These are phyloP conservation scores for Steromphala cineraria DNA, from an alignment of 2,888 invertebrate genomes.

Conservation along the genomic window DNA sequence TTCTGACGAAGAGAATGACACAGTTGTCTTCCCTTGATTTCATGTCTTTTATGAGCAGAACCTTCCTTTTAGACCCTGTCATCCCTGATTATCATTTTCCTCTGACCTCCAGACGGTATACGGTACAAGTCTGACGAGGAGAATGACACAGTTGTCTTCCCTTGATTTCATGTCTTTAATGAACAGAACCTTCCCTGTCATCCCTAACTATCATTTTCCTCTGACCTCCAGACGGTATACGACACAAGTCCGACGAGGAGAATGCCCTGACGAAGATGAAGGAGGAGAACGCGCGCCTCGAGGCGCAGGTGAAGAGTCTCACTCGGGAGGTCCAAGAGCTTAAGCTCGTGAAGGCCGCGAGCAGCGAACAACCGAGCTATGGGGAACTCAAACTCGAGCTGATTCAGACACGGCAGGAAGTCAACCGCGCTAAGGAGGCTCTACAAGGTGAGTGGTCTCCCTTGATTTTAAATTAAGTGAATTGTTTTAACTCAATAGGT, in stretches of 20 bases:
- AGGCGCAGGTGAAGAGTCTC: slow-evolving; percentile 68
- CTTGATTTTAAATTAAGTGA: not conserved
- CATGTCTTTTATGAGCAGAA: too few species aligned
- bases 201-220: too few species aligned
- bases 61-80: too few species aligned
- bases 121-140: too few species aligned
- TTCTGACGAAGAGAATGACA: too few species aligned
- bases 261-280: slow-evolving; percentile 59
- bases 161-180: too few species aligned
- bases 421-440: slow-evolving; percentile 84
- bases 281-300: slow-evolving; percentile 70
- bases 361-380: slow-evolving; percentile 52
- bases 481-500: too few species aligned
- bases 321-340: slow-evolving; percentile 76
- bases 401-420: slow-evolving; percentile 84
- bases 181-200: too few species aligned
- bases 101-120: too few species aligned
- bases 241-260: slow-evolving; percentile 46
- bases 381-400: slow-evolving; percentile 76
- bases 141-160: too few species aligned
- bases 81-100: too few species aligned
- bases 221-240: not conserved
- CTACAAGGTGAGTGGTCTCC: slow-evolving; percentile 77
- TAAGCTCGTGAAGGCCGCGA: slow-evolving; percentile 75
- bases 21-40: too few species aligned